Conservation (phyloP, 2,113 vertebrate species). For the Pangasianodon hypophthalmus region DNA sequence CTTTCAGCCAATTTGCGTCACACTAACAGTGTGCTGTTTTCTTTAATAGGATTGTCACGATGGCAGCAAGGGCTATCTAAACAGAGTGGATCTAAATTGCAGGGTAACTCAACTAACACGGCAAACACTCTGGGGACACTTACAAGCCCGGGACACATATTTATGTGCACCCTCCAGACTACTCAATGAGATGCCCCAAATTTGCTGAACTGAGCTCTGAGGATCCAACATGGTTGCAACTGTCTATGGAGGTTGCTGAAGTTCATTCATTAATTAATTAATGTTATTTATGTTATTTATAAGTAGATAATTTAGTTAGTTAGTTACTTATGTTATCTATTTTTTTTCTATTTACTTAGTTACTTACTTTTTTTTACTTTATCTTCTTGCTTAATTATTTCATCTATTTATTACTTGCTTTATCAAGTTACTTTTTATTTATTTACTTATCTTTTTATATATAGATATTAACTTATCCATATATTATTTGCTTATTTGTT, state of each 20-base stretch:
- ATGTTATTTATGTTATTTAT: no score
- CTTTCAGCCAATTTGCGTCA: constrained; percentile 71
- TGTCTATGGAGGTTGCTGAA: not conserved
- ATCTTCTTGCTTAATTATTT: not conserved
- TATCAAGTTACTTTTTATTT: not conserved
- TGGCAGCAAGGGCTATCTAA: constrained; percentile 63
- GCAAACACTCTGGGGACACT: constrained; percentile 42
- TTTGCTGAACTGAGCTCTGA: not conserved
- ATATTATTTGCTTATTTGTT: no score
- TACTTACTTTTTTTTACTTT: not conserved
- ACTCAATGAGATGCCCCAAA: constrained; percentile 12
- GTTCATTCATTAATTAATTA: not conserved
- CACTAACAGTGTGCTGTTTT: constrained; percentile 69
- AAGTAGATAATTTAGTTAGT: no score
- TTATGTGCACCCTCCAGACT: constrained; percentile 24
- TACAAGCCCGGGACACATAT: constrained; percentile 46
- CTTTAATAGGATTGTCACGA: constrained; percentile 73
- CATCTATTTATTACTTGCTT: not conserved
- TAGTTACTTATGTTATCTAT: not conserved
- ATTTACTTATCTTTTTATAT: not conserved
- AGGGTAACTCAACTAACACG: constrained; percentile 62
- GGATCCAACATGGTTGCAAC: not conserved
- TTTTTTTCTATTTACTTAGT: not conserved
- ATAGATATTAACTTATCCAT: not conserved
- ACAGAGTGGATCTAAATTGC: constrained; percentile 63